phyloP scores from a whole-genome alignment of 2,888 invertebrate genomes.

The Lysandra coridon region DNA sequence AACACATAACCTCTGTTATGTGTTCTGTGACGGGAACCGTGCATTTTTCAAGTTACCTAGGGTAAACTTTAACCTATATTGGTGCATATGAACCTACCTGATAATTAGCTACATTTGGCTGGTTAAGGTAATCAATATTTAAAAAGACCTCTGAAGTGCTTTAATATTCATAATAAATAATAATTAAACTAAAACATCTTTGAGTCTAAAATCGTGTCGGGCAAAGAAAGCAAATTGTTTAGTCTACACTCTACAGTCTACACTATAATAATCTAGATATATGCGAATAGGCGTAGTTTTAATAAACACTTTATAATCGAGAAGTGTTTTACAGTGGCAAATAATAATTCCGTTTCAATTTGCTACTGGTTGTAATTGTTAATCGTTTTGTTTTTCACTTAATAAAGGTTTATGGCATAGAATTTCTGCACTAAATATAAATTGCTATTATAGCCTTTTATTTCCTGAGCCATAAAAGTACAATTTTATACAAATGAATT shows the following conservation, averaged over 20 bases:
- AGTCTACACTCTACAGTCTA: background rate
- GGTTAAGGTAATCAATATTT: no score
- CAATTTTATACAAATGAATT: background rate
- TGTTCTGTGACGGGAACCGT: no score
- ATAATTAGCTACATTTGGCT: no score
- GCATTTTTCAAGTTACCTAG: no score
- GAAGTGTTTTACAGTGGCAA: conserved; percentile 3
- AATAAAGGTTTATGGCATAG: background rate
- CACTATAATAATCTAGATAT: no score
- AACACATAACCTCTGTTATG: no score
- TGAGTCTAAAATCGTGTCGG: background rate
- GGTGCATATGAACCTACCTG: no score
- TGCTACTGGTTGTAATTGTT: conserved; percentile 4
- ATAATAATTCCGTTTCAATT: conserved; percentile 5
- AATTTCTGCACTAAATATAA: background rate
- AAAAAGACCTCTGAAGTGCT: no score
- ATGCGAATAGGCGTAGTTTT: conserved; percentile 35
- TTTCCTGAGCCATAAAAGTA: background rate
- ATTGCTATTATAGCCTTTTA: background rate
- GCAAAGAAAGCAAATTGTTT: background rate
- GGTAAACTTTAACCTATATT: no score
- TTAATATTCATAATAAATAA: no score
- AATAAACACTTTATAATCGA: conserved; percentile 38
- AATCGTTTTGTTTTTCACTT: conserved; percentile 14
- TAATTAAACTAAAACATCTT: background rate